Conservation (phyloP, 2,888 invertebrate species). For the Cartodere bifasciata region DNA sequence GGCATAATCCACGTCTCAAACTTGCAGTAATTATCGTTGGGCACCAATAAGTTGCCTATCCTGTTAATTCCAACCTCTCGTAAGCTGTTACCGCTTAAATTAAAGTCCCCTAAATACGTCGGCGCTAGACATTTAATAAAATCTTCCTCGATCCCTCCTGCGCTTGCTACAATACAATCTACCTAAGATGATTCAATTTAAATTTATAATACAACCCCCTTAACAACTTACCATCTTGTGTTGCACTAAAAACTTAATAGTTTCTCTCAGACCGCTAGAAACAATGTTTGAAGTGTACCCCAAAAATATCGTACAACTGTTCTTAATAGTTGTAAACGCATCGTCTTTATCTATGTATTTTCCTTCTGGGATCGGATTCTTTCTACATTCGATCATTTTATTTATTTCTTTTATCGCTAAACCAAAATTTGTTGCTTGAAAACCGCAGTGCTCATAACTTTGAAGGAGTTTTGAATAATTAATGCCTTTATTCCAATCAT, state of each 20-base stretch:
- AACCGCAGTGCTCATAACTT: constrained; percentile 75
- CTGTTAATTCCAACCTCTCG: constrained; percentile 77
- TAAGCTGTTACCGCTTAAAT: constrained; percentile 64
- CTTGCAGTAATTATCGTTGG: constrained; percentile 95
- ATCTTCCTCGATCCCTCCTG: constrained; percentile 98
- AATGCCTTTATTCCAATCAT: constrained; percentile 85
- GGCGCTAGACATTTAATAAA: constrained; percentile 96
- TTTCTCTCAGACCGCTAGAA: constrained; percentile 88
- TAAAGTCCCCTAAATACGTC: constrained; percentile 86
- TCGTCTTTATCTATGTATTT: constrained; percentile 61
- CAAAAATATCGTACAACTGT: constrained; percentile 87
- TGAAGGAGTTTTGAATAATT: constrained; percentile 74
- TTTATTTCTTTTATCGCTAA: constrained; percentile 82
- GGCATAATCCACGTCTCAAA: constrained; percentile 98
- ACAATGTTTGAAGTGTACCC: constrained; percentile 97
- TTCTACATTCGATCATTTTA: constrained; percentile 74
- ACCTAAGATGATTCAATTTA: constrained; percentile 41
- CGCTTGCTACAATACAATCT: constrained; percentile 94
- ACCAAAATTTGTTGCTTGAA: constrained; percentile 95
- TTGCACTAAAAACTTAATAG: constrained; percentile 74
- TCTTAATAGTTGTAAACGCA: constrained; percentile 61
- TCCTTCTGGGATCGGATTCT: constrained; percentile 53
- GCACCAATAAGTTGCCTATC: constrained; percentile 84
- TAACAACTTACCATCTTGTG: constrained; percentile 57
- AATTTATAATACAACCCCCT: constrained; percentile 85